phyloP scores from a whole-genome alignment of 2,888 invertebrate species.

The Diaprepes abbreviatus region DNA sequence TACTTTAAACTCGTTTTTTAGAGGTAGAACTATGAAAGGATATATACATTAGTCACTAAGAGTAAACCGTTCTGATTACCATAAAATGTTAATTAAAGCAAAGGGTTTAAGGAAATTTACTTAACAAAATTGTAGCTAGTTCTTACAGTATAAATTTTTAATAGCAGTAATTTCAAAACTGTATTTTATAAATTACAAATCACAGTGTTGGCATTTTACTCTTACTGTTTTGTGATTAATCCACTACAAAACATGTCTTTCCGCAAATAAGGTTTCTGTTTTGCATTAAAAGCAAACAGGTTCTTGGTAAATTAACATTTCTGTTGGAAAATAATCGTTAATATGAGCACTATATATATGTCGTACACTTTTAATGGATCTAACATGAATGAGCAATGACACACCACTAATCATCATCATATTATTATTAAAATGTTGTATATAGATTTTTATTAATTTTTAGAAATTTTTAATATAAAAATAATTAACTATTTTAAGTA shows the following conservation, averaged over 20 bases:
- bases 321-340: slow-evolving; percentile 26
- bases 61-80: too few species aligned
- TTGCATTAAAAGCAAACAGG: slow-evolving; percentile 31
- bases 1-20: too few species aligned
- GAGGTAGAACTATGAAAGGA: too few species aligned
- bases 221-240: slow-evolving; percentile 41
- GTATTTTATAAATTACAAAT: slow-evolving; percentile 29
- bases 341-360: slow-evolving; percentile 42
- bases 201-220: slow-evolving; percentile 12
- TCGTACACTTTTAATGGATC: slow-evolving; percentile 26
- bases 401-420: slow-evolving; percentile 18
- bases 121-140: too few species aligned
- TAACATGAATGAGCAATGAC: slow-evolving; percentile 39
- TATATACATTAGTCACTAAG: too few species aligned
- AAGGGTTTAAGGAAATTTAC: too few species aligned
- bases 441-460: background rate
- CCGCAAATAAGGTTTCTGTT: slow-evolving; percentile 30
- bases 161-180: slow-evolving; percentile 22
- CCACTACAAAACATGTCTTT: slow-evolving; percentile 35
- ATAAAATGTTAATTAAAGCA: too few species aligned
- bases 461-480: too few species aligned
- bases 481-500: too few species aligned
- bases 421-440: slow-evolving; percentile 28
- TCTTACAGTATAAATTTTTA: slow-evolving; percentile 13
- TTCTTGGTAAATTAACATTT: slow-evolving; percentile 43